These are phyloP conservation scores for Ommatoiulus sabulosus DNA, from an alignment of 2,888 invertebrate species.

Conservation along the genomic window DNA sequence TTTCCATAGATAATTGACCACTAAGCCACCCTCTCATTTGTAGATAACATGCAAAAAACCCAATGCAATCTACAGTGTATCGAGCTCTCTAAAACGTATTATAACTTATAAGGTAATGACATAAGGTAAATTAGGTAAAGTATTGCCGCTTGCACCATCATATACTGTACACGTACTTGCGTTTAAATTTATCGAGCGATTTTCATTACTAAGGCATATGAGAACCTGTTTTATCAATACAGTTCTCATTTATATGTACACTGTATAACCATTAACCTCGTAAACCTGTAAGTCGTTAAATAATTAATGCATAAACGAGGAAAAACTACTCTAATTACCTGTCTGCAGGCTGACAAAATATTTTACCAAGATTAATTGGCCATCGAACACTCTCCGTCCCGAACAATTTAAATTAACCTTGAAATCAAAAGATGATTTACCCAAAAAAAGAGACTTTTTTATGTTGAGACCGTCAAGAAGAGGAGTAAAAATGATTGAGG, in stretches of 20 bases:
- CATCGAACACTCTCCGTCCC: neutral
- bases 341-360: neutral
- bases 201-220: neutral
- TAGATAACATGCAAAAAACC: no score
- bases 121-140: no score
- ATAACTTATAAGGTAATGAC: no score
- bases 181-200: no score
- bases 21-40: no score
- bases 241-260: neutral
- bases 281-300: neutral
- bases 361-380: neutral
- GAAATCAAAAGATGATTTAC: neutral
- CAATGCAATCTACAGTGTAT: no score
- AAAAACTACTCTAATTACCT: neutral
- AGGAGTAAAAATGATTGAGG: neutral
- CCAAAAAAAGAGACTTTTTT: neutral
- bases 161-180: no score
- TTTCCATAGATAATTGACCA: no score
- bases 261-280: neutral
- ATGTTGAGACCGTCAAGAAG: neutral
- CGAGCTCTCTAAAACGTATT: no score
- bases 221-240: neutral
- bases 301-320: neutral
- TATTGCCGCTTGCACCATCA: no score
- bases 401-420: conserved; percentile 32